Evolutionary conservation across 2,888 invertebrate genomes (phyloP).

Genomic region (Limnephilus rhombicus): DNA sequence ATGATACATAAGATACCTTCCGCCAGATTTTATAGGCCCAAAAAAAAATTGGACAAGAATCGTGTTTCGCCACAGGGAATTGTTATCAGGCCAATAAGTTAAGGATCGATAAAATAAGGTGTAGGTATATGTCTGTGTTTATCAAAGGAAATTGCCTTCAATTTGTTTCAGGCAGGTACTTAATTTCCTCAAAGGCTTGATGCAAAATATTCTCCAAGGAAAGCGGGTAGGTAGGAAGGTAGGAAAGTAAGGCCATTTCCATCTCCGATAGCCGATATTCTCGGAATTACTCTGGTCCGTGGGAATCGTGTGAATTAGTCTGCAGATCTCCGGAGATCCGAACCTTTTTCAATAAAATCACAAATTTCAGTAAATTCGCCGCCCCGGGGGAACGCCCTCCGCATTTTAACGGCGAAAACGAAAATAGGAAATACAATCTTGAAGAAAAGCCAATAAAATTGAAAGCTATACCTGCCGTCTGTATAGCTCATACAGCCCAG

Average conservation of each 20-base stretch:
- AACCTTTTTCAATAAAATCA: conserved; percentile 45
- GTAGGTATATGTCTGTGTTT: not conserved
- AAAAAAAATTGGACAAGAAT: too few species aligned
- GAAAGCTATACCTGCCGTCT: not conserved
- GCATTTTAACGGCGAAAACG: not conserved
- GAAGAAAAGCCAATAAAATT: conserved; percentile 24
- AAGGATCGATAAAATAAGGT: not conserved
- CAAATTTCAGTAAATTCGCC: conserved; percentile 28
- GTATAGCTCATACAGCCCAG: not conserved
- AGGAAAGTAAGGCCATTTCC: not conserved
- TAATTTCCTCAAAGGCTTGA: not conserved
- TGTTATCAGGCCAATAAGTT: not conserved
- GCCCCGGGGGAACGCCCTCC: not conserved
- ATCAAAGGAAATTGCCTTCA: not conserved
- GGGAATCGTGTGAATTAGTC: conserved; percentile 27
- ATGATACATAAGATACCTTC: too few species aligned
- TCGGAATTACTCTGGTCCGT: conserved; percentile 3
- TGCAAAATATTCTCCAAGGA: not conserved
- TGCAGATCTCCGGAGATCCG: conserved; percentile 30
- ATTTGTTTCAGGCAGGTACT: not conserved
- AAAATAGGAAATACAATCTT: conserved; percentile 29
- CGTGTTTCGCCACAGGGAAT: not conserved
- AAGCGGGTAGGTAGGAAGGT: not conserved
- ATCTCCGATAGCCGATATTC: not conserved
- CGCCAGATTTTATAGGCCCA: too few species aligned